These are phyloP conservation scores for Rhizoglyphus robini DNA, from an alignment of 1,140 invertebrate genomes.

Conservation along the genomic window DNA sequence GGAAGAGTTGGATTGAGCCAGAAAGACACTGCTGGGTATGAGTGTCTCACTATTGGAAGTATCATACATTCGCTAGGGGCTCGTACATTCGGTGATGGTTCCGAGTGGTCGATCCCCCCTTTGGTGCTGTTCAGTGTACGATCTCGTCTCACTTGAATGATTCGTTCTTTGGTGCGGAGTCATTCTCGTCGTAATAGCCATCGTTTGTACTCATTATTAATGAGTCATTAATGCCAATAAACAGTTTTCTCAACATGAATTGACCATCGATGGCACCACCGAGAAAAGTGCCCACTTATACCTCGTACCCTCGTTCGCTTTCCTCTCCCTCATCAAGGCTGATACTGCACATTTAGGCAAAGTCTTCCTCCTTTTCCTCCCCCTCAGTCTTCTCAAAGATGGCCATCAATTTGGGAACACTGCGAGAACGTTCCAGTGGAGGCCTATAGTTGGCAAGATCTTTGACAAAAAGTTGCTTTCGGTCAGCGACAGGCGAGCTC, in stretches of 20 bases:
- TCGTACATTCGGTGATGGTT: no score
- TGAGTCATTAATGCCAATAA: no score
- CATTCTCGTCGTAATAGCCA: constrained; percentile 6
- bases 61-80: no score
- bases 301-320: neutral
- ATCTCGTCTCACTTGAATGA: constrained; percentile 14
- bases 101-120: neutral
- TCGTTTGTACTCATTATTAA: no score
- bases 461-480: constrained; percentile 47
- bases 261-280: no score
- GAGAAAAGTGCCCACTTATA: no score
- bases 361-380: constrained; percentile 19
- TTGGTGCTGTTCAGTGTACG: constrained; percentile 6
- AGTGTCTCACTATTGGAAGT: no score
- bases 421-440: constrained; percentile 81
- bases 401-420: constrained; percentile 79
- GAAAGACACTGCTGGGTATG: no score
- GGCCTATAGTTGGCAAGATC: constrained; percentile 56
- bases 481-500: constrained; percentile 76
- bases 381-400: constrained; percentile 73
- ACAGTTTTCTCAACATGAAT: no score
- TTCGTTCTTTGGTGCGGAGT: constrained; percentile 4
- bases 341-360: constrained; percentile 12
- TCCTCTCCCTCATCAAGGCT: constrained; percentile 1
- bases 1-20: no score